Evolutionary conservation across 2,888 invertebrate species (phyloP), one percentile per base, ranked within the genome.

Genomic region (Cerastoderma edule): DNA sequence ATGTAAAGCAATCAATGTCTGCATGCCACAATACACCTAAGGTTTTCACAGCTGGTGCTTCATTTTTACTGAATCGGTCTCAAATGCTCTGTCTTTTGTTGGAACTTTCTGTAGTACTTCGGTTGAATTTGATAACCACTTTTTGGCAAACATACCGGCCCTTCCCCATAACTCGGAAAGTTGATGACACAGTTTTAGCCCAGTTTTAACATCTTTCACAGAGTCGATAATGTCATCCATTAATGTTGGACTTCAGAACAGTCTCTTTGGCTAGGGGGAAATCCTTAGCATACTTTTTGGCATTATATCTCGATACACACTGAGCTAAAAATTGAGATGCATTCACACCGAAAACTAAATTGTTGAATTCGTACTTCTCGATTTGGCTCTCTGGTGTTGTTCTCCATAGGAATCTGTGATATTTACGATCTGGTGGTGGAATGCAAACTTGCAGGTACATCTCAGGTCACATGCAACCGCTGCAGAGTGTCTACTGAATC

Each of bases 301-400:
- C 78, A 71, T 84, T 63, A 6, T 75, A 35, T 46, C 71, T 72
- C 4, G 78, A 35, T 2, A 80, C 76, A 70, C 28, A 78, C 30
- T 78, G 77, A 13, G 84, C 80, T 44, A 72, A 48, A 68, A 80
- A 80, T 27, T 80, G 84, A 16, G 82, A 84, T 6, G 75, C 78
- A 65, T 78, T 79, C 8, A 80, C 65, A 13, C 80, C 82, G 70
- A 83, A 84, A 2, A 83, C 69, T 28, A 82, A 65, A 24, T 64
- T 32, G 24, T 75, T 67, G 50, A 82, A 83, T 35, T 78, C 73
- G 44, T 73, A 78, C 35, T 48, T 54, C 5, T 70, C 70, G 13
- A 30, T 35, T 24, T 27, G 22, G 22, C 44, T 44, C 32, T 65
- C 46, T 28, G 65, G 54, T 3, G 57, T 53, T 48, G 44, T 30